Base-by-base conservation (phyloP, 1,140 invertebrate genomes). In the Paraescarpia echinospica region DNA sequence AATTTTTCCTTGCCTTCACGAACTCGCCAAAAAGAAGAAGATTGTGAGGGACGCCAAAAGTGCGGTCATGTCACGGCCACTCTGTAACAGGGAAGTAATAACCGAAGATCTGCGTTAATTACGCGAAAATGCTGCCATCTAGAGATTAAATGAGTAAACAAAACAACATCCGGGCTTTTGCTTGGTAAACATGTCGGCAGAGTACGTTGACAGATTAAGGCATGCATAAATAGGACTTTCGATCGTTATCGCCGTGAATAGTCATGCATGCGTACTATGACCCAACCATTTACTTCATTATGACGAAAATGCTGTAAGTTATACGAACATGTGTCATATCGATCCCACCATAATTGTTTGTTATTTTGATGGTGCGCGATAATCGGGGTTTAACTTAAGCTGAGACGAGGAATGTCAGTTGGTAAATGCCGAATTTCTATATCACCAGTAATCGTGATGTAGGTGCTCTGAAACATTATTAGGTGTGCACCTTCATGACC, bases 361-460 rank as follows among this genome's bases (percentile, higher is more conserved):
- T 77, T 77, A 77, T 77, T 77, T 77, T 77, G 59, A 31, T 77
- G 59, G 59, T 77, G 59, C 59, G 59, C 59, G 59, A 77, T 77
- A 77, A 77, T 77, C 59, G 59, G 59, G 59, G 59, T 77, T 77
- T 41, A 41, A 41, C 41, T 41, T 77, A 77, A 31, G 59, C 14
- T 22, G 59, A 77, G 59, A 31, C 27, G 22, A 77, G 27, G 59
- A 77, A 77, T 77, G 59, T 77, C 59, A 77, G 59, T 77, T 77
- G 59, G 59, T 77, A 77, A 77, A 77, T 77, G 59, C 59, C 59
- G 59, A 77, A 14, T 77, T 77, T 77, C 4, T 77, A 77, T 31
- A 77, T 77, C 59, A 18, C 22, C 59, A 77, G 27, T 77, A 77
- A 77, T 77, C 59, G 27, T 27, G 0, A 77, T 77, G 27, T 9